Percentiles rank a stretch among this genome's conserved stretches.
Evolutionary conservation across 2,797 vertebrate genomes (phyloP).

Genomic region (Hephaestus fuliginosus): DNA sequence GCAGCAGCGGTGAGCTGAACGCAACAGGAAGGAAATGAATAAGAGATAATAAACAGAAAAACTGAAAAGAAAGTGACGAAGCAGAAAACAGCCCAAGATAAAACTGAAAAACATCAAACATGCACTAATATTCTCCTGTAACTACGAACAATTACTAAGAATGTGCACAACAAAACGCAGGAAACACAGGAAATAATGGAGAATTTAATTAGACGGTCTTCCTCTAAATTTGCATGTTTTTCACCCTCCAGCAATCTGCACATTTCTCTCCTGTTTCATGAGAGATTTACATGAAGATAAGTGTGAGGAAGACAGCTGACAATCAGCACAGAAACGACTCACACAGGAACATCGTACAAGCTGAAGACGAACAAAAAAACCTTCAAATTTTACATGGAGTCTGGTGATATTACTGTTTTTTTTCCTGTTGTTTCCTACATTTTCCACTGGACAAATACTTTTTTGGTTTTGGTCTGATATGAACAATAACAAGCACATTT

Average conservation of each 20-base stretch:
- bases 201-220: not conserved
- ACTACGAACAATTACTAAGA: not conserved
- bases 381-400: not conserved
- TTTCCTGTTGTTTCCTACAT: no score
- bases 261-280: not conserved
- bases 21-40: slow-evolving; percentile 52
- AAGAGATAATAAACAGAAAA: slow-evolving; percentile 8
- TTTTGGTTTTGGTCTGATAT: not conserved
- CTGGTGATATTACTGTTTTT: no score
- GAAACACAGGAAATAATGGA: not conserved
- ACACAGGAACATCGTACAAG: not conserved
- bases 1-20: not conserved
- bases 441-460: no score
- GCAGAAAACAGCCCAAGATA: slow-evolving; percentile 13
- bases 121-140: not conserved
- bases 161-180: not conserved
- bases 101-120: not conserved
- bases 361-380: not conserved
- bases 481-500: not conserved
- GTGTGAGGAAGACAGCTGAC: not conserved
- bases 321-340: not conserved
- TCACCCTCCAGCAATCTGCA: not conserved
- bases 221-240: not conserved
- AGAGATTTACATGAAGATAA: not conserved
- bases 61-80: slow-evolving; percentile 25